Percentiles rank a stretch among this genome's conserved stretches.
Evolutionary conservation across 2,113 vertebrate species (phyloP).

Genomic region (Ophiodon elongatus): DNA sequence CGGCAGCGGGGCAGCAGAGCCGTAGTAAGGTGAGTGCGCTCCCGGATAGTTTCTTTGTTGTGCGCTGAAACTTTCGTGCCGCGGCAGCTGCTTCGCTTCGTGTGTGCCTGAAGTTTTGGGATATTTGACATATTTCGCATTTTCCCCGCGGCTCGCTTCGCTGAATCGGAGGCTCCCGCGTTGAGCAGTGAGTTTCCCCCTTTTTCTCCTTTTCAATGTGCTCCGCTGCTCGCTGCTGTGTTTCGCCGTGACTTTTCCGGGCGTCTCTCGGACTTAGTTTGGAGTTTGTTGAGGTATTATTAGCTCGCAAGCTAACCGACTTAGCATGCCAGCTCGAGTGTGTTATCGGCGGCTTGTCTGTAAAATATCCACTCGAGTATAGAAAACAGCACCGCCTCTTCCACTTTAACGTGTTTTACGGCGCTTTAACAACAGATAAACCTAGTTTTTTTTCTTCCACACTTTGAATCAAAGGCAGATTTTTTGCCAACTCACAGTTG

Average conservation of each 20-base stretch:
- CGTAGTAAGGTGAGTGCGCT: conserved; percentile 74
- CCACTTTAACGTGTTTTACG: accelerated
- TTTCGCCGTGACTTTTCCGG: background rate
- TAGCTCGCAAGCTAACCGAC: conserved; percentile 75
- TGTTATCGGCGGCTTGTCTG: conserved; percentile 36
- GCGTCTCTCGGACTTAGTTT: conserved; percentile 47
- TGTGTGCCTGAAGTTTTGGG: conserved; percentile 79
- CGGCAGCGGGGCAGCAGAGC: conserved; percentile 39
- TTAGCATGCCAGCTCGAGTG: conserved; percentile 68
- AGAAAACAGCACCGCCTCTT: background rate
- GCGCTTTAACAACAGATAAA: background rate
- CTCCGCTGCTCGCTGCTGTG: background rate
- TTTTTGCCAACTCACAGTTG: conserved; percentile 65
- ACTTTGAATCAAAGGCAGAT: background rate
- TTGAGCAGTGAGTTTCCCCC: conserved; percentile 14
- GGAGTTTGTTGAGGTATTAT: conserved; percentile 72
- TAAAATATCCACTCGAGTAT: background rate
- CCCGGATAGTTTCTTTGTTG: conserved; percentile 76
- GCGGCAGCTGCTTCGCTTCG: conserved; percentile 71
- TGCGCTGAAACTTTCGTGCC: conserved; percentile 72
- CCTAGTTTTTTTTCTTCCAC: background rate
- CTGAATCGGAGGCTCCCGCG: conserved; percentile 48
- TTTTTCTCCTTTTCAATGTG: background rate
- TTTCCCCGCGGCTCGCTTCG: conserved; percentile 61
- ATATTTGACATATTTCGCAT: conserved; percentile 85